Conservation (phyloP, 2,113 vertebrate genomes). For the Tachysurus vachellii region DNA sequence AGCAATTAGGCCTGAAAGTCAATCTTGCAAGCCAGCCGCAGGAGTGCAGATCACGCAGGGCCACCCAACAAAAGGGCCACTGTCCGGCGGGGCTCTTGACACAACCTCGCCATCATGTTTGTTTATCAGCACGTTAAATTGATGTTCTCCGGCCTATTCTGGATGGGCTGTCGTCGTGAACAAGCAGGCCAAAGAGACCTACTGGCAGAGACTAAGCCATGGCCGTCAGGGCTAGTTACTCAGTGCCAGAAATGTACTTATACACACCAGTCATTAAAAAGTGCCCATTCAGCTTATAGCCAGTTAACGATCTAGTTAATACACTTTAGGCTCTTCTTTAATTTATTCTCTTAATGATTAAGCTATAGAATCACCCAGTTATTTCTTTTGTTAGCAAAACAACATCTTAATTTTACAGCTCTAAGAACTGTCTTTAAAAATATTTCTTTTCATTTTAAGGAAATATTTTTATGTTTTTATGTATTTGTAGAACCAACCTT, state of each 20-base stretch:
- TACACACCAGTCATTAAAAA: conserved; percentile 3
- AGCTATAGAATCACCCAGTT: too few species aligned
- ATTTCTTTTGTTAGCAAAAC: background rate
- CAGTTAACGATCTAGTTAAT: background rate
- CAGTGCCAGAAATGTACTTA: conserved; percentile 31
- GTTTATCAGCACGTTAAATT: conserved; percentile 58
- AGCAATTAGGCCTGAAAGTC: conserved; percentile 62
- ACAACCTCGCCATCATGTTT: conserved; percentile 49
- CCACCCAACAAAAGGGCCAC: conserved; percentile 50
- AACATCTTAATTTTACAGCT: background rate
- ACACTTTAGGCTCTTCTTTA: background rate
- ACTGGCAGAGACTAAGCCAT: background rate
- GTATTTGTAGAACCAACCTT: background rate
- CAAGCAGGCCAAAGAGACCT: conserved; percentile 31
- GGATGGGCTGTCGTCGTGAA: conserved; percentile 38
- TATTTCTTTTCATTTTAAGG: background rate
- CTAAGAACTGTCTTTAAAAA: background rate
- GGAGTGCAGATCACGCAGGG: conserved; percentile 27
- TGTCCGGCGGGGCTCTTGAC: conserved; percentile 46
- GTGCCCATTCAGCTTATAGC: background rate
- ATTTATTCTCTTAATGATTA: conserved; percentile 8
- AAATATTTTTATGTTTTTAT: background rate
- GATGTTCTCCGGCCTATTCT: conserved; percentile 54
- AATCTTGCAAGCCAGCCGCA: conserved; percentile 41
- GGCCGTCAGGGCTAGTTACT: conserved; percentile 15